Conservation (phyloP, 2,888 invertebrate genomes). For the Neoscelio sp. region DNA sequence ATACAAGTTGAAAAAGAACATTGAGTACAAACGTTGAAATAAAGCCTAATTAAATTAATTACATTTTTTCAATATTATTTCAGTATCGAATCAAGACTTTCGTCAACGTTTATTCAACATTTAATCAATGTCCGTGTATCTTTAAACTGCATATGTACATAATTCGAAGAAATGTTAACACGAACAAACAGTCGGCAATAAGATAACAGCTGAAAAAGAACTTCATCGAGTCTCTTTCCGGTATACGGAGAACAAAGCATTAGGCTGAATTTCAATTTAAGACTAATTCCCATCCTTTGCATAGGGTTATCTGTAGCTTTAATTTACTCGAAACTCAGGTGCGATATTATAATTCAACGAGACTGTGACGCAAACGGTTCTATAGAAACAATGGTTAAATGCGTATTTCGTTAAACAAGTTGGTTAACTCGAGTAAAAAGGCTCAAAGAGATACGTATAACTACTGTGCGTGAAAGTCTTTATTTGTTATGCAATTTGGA, state of each 20-base stretch:
- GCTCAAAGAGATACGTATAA: too few relatives aligned
- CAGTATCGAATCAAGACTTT: too few relatives aligned
- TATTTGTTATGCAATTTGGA: too few relatives aligned
- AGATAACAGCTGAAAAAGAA: constrained; percentile 60
- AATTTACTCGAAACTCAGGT: constrained; percentile 28
- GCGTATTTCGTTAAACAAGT: constrained; percentile 7
- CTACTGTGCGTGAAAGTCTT: too few relatives aligned
- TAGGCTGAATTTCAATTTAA: constrained; percentile 61
- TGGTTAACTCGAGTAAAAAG: too few relatives aligned
- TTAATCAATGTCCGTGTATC: not conserved
- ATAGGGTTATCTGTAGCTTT: constrained; percentile 50
- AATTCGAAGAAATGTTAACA: constrained; percentile 34
- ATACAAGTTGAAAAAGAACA: too few relatives aligned
- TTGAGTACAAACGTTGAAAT: too few relatives aligned
- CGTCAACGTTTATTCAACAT: not conserved
- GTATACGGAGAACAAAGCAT: constrained; percentile 60
- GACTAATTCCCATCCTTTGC: constrained; percentile 53
- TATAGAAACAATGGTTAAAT: constrained; percentile 1
- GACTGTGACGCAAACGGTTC: constrained; percentile 30
- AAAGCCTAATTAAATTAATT: too few relatives aligned
- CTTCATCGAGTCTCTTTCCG: constrained; percentile 42
- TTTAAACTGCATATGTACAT: constrained; percentile 13
- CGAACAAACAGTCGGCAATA: constrained; percentile 36
- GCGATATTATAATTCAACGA: constrained; percentile 54
- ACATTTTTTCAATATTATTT: too few relatives aligned